phyloP scores from a whole-genome alignment of 2,797 vertebrate species.

The Notamacropus eugenii region DNA sequence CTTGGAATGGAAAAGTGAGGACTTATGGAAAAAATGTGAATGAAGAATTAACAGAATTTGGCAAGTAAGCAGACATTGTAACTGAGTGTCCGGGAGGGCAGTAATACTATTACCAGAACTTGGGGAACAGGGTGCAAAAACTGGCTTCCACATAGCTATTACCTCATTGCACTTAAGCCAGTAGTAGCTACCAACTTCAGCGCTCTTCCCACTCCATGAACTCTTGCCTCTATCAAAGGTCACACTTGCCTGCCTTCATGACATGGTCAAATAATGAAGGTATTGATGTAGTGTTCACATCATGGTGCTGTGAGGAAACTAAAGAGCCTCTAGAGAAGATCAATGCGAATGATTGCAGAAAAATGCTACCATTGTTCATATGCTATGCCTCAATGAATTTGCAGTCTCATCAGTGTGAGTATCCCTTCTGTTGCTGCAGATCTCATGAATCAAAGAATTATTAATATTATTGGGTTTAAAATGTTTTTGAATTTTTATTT shows the following conservation, averaged over 20 bases:
- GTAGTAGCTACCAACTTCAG: background rate
- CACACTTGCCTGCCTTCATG: background rate
- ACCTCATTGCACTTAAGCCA: background rate
- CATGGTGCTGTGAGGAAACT: background rate
- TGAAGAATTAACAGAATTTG: background rate
- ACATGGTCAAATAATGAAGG: background rate
- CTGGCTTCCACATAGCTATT: background rate
- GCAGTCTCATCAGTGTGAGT: background rate
- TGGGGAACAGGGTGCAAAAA: background rate
- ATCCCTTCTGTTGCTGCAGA: background rate
- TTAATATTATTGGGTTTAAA: background rate
- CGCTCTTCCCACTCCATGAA: background rate
- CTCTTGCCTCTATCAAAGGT: background rate
- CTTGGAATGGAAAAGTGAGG: background rate
- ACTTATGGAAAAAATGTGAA: background rate
- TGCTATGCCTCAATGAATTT: background rate
- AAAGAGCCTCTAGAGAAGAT: background rate
- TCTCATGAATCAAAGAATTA: background rate
- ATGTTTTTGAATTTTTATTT: background rate
- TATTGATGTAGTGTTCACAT: background rate
- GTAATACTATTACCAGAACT: background rate
- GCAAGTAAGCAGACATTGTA: background rate
- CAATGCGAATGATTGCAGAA: background rate
- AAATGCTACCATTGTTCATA: background rate
- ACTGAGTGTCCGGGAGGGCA: background rate